Conservation (phyloP, 2,888 invertebrate species). For the Agrilus biguttatus region DNA sequence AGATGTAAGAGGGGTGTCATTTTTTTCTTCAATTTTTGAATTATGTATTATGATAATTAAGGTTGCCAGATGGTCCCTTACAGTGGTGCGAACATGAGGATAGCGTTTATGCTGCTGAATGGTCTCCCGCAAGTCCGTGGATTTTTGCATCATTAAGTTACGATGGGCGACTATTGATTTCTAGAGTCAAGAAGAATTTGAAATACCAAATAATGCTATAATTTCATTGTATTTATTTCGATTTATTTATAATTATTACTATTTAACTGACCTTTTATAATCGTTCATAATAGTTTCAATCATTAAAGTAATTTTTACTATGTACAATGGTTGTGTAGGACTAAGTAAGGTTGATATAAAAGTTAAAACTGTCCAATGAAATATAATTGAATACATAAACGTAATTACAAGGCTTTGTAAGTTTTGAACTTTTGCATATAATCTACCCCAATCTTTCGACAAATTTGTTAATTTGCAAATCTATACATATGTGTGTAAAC, state of each 20-base stretch:
- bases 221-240: constrained; percentile 12
- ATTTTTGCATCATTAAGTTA: constrained; percentile 97
- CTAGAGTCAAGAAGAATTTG: constrained; percentile 82
- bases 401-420: too few relatives aligned
- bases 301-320: too few relatives aligned
- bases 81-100: constrained; percentile 95
- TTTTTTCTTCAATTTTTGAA: not conserved
- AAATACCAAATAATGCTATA: constrained; percentile 85
- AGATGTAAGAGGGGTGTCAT: constrained; percentile 27
- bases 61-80: constrained; percentile 73
- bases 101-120: constrained; percentile 92
- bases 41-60: constrained; percentile 19
- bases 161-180: constrained; percentile 88
- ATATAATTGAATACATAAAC: too few relatives aligned
- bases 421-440: too few relatives aligned
- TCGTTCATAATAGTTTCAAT: too few relatives aligned
- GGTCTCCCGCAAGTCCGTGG: constrained; percentile 98
- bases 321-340: too few relatives aligned
- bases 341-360: too few relatives aligned
- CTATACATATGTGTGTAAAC: too few relatives aligned
- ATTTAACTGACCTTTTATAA: too few relatives aligned
- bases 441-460: too few relatives aligned
- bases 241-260: not conserved
- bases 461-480: too few relatives aligned
- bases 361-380: too few relatives aligned